A percentile compares a stretch with the other conserved stretches of the same genome.
phyloP scores from a whole-genome alignment of 2,113 vertebrate genomes.

The Silurus glanis region DNA sequence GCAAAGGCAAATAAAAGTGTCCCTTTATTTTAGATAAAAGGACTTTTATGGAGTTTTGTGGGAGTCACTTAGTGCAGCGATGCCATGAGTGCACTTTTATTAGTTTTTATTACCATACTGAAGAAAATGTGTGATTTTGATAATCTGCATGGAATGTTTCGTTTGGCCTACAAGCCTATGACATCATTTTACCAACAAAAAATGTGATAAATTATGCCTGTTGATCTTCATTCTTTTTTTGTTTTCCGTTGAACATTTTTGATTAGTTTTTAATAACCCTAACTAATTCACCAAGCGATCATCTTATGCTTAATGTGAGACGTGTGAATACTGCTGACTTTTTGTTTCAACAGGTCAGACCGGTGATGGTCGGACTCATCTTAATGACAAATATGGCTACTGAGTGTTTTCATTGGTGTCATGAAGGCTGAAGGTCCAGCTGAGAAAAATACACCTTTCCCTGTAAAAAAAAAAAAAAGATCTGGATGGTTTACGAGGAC shows the following conservation, averaged over 20 bases:
- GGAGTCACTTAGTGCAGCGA: not conserved
- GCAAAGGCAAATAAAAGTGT: not conserved
- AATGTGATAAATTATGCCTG: not conserved
- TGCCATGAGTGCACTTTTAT: not conserved
- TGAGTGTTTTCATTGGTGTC: constrained; percentile 61
- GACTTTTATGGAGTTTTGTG: not conserved
- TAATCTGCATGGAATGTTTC: not conserved
- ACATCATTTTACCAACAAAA: not conserved
- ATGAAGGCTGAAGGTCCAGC: not conserved
- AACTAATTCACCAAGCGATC: no score
- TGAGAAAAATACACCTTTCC: not conserved
- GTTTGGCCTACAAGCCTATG: not conserved
- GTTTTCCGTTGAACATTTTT: not conserved
- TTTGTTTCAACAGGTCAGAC: constrained; percentile 79
- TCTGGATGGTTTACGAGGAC: not conserved
- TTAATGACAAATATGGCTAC: constrained; percentile 96
- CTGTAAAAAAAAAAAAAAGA: not conserved
- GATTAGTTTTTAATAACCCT: not conserved
- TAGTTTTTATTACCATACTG: not conserved
- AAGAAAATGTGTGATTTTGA: not conserved
- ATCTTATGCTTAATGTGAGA: not conserved
- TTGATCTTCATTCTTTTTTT: not conserved
- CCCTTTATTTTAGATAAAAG: not conserved
- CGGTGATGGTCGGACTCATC: constrained; percentile 92
- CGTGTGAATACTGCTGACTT: no score